Percentiles rank a stretch among this genome's conserved stretches.
phyloP scores from a whole-genome alignment of 2,797 vertebrate species.

The Oreochromis grahami region DNA sequence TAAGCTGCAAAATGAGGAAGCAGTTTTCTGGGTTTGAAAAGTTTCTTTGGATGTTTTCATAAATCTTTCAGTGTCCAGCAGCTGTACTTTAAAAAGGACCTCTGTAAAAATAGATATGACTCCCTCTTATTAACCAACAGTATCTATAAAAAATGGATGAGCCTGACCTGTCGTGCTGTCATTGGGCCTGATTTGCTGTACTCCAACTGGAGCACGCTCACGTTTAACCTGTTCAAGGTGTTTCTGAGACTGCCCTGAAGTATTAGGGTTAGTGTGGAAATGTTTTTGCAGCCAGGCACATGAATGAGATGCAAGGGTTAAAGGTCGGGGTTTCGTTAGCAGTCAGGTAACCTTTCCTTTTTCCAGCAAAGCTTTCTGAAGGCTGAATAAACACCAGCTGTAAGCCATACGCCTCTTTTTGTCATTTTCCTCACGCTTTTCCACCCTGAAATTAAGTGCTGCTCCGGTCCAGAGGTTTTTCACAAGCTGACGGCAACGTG shows the following conservation, averaged over 20 bases:
- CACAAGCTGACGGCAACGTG: not conserved
- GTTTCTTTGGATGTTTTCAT: too few species aligned
- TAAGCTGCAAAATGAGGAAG: not conserved
- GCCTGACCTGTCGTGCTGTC: not conserved
- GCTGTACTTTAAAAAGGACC: not conserved
- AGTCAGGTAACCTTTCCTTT: not conserved
- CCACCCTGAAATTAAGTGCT: not conserved
- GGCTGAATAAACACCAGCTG: not conserved
- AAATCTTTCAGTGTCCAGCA: not conserved
- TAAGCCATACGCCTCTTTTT: not conserved
- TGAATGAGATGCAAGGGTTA: too few species aligned
- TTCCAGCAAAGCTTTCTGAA: not conserved
- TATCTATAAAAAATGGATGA: not conserved
- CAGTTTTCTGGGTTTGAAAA: not conserved
- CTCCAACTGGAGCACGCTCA: not conserved
- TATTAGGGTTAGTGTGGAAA: not conserved
- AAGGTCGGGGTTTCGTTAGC: not conserved
- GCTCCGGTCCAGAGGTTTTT: not conserved
- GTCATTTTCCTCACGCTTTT: not conserved
- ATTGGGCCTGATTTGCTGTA: not conserved
- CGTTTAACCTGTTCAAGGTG: not conserved
- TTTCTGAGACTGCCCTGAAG: not conserved
- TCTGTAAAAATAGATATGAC: not conserved
- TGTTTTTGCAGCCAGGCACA: not conserved
- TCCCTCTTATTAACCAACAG: not conserved